These are phyloP conservation scores for Sphaerophoria rueppellii DNA, from an alignment of 2,888 invertebrate genomes.

Conservation along the genomic window DNA sequence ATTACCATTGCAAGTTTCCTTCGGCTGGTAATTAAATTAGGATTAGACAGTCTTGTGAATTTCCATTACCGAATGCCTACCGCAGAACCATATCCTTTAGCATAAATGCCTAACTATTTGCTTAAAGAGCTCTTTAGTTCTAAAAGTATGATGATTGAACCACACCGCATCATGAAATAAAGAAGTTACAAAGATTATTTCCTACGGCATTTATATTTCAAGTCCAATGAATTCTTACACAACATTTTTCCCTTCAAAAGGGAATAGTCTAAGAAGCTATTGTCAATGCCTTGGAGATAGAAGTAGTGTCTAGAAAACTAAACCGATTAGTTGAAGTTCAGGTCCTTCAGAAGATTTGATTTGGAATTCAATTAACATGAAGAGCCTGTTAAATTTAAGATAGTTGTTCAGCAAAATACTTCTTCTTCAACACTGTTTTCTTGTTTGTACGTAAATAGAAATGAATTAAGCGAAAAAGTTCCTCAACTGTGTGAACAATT, in stretches of 20 bases:
- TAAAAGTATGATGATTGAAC: no score
- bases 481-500: background rate
- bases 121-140: no score
- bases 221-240: conserved; percentile 40
- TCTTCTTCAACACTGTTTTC: background rate
- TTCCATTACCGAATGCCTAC: no score
- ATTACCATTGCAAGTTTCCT: no score
- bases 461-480: background rate
- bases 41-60: no score
- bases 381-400: conserved; percentile 35
- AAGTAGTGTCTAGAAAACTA: conserved; percentile 49
- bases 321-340: conserved; percentile 63
- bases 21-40: no score
- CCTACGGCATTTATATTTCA: conserved; percentile 52
- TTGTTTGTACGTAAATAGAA: background rate
- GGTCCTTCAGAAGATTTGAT: conserved; percentile 55
- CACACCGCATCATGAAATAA: background rate
- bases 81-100: no score
- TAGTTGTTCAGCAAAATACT: conserved; percentile 5
- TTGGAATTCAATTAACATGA: conserved; percentile 68
- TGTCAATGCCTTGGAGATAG: background rate
- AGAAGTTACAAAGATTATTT: conserved; percentile 13
- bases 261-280: background rate
- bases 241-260: conserved; percentile 7
- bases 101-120: no score